Evolutionary conservation across 1,140 invertebrate species (phyloP).

Genomic region (Carcinoscorpius rotundicauda): DNA sequence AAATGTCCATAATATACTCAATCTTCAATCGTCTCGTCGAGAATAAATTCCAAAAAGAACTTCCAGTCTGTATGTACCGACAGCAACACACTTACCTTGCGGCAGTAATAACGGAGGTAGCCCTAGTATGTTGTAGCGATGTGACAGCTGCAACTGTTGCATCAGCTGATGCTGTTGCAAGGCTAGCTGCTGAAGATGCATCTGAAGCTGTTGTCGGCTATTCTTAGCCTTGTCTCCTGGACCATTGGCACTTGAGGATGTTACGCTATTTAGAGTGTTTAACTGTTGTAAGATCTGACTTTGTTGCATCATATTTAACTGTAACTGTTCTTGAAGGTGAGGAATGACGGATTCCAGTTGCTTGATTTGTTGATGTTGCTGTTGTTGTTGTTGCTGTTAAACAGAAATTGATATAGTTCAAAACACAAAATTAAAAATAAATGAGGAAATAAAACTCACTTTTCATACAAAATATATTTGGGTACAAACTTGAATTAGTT

Average conservation of each 20-base stretch:
- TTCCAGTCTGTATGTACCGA: no score
- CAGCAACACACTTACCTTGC: not conserved
- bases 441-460: no score
- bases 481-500: no score
- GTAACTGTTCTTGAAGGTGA: conserved; percentile 62
- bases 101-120: not conserved
- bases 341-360: conserved; percentile 59
- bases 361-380: conserved; percentile 32
- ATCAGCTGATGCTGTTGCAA: conserved; percentile 64
- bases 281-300: conserved; percentile 54
- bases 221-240: conserved; percentile 6
- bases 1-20: no score
- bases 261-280: conserved; percentile 17
- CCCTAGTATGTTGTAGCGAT: conserved; percentile 52
- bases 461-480: no score
- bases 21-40: no score
- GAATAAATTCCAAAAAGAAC: no score
- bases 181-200: conserved; percentile 53
- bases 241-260: not conserved
- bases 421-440: no score
- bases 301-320: conserved; percentile 58
- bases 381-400: not conserved
- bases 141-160: conserved; percentile 57
- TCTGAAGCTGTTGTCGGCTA: conserved; percentile 24
- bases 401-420: no score